phyloP scores from a whole-genome alignment of 2,888 invertebrate genomes.

The Diplolepis rosae region DNA sequence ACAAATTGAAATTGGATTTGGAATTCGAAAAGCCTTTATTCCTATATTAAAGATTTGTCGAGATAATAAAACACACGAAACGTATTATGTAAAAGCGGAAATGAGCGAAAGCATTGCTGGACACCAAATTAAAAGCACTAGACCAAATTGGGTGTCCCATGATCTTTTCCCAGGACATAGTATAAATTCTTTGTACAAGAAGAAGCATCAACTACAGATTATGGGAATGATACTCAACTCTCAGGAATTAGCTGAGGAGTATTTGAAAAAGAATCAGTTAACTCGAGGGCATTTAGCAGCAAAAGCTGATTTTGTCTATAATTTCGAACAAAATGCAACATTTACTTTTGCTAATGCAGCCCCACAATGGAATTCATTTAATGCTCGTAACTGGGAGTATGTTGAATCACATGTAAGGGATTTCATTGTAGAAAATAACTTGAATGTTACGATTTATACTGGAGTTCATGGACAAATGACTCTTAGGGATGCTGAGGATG shows the following conservation, averaged over 20 bases:
- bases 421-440: constrained; percentile 69
- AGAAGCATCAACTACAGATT: not conserved
- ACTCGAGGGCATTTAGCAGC: constrained; percentile 80
- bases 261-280: constrained; percentile 69
- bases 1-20: not conserved
- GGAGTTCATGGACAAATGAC: constrained; percentile 79
- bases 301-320: constrained; percentile 80
- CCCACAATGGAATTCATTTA: constrained; percentile 81
- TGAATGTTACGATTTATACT: constrained; percentile 76
- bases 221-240: constrained; percentile 58
- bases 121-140: not conserved
- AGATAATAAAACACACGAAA: not conserved
- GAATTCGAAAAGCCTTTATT: not conserved
- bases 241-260: constrained; percentile 70
- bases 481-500: constrained; percentile 75
- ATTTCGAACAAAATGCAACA: constrained; percentile 76
- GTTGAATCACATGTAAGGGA: constrained; percentile 75
- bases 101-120: constrained; percentile 8
- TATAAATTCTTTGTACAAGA: not conserved
- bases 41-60: constrained; percentile 4
- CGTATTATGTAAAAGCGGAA: not conserved
- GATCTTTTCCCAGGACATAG: not conserved
- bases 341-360: constrained; percentile 81
- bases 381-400: constrained; percentile 77
- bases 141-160: not conserved